Base-by-base conservation (phyloP, 2,113 vertebrate species). In the Ceyx cyanopectus region DNA sequence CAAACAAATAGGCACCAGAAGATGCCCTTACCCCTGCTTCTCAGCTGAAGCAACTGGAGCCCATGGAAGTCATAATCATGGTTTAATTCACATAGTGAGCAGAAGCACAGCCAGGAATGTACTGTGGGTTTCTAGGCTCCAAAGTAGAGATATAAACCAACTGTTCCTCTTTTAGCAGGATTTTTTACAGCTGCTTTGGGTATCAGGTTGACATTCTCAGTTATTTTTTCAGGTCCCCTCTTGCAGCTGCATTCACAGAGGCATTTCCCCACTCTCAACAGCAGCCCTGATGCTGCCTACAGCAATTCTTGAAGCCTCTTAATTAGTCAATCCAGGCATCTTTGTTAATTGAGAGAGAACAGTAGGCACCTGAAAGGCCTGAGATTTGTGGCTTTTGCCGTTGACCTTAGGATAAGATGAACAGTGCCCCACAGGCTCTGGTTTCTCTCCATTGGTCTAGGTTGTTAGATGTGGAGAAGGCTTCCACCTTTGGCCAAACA, bases 21-120 rank as follows among this genome's bases (percentile, higher is more conserved):
- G 27, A 76, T 73, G 85, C 29, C 40, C 48, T 79, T 81, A 56
- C 4, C 60, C 18, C 23, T 58, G 4, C 40, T 89, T 89, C 75
- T 54, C 74, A 82, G 46, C 40, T 66, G 81, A 91, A 92, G 81
- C 27, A 85, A 96, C 66, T 87, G 86, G 70, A 90, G 92, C 63
- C 85, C 21, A 69, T 86, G 82, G 79, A 94, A 85, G 70, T 81
- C 81, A 10, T 58, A 50, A 84, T 58, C 58, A 89, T 79, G 24
- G 6, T 81, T 87, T 79, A 94, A 92, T 69, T 87, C 83, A 92
- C 53, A 90, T 73, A 73, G 58, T 37, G 58, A 93, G 74, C 45
- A 82, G 74, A 90, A 81, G 62, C 48, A 82, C 27, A 70, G 81
- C 67, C 81, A 95, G 78, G 60, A 94, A 94, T 2, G 14, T 73